Evolutionary conservation across 2,888 invertebrate species (phyloP).

Genomic region (Caenorhabditis sp.): DNA sequence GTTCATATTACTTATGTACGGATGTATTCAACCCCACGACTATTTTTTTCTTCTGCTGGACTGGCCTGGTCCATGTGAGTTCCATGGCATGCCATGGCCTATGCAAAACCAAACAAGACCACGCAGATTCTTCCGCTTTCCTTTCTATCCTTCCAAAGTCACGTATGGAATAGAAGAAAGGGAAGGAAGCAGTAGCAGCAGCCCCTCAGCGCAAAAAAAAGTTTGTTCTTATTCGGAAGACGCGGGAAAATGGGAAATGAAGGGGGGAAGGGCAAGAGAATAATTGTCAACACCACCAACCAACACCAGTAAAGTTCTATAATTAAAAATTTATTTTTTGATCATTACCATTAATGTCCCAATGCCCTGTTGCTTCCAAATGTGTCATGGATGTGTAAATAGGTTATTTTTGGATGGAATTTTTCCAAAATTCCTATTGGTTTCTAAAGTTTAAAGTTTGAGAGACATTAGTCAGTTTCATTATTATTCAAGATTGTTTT

Average conservation of each 20-base stretch:
- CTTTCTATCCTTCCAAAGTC: slow-evolving; percentile 30
- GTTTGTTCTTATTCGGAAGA: slow-evolving; percentile 7
- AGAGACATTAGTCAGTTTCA: too few species aligned
- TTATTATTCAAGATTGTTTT: too few species aligned
- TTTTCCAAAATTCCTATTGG: too few species aligned
- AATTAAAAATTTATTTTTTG: slow-evolving; percentile 46
- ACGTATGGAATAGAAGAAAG: slow-evolving; percentile 27
- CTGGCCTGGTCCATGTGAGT: background rate
- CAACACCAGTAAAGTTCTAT: slow-evolving; percentile 50
- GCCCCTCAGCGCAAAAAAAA: background rate
- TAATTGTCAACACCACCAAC: slow-evolving; percentile 60
- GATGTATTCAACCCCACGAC: slow-evolving; percentile 49
- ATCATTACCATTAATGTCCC: too few species aligned
- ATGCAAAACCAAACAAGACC: slow-evolving; percentile 20
- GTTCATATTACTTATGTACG: slow-evolving; percentile 52
- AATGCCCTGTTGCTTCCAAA: too few species aligned
- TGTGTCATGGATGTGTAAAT: too few species aligned
- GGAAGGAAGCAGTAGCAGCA: slow-evolving; percentile 1
- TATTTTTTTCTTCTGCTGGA: slow-evolving; percentile 10
- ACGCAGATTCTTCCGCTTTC: slow-evolving; percentile 42
- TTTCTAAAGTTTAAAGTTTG: too few species aligned
- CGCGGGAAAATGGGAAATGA: background rate
- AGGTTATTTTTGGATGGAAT: too few species aligned
- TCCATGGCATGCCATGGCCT: slow-evolving; percentile 2
- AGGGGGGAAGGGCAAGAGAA: too few species aligned